phyloP scores from a whole-genome alignment of 2,888 invertebrate genomes.

The Agrotis clavis region DNA sequence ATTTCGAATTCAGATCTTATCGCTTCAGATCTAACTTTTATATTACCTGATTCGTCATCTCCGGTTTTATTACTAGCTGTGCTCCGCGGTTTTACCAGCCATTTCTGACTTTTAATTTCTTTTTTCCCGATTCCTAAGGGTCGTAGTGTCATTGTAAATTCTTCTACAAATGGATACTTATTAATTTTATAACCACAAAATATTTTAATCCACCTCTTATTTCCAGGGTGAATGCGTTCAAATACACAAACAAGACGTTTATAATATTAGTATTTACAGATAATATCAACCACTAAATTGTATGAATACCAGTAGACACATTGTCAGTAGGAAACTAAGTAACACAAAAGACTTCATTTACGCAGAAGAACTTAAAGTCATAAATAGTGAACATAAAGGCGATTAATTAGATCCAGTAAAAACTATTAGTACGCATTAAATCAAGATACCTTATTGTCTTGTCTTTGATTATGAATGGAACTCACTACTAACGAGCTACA shows the following conservation, averaged over 20 bases:
- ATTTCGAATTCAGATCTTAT: slow-evolving; percentile 41
- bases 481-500: slow-evolving; percentile 25
- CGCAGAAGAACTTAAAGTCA: not conserved
- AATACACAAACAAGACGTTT: too few relatives aligned
- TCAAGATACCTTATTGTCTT: slow-evolving; percentile 33
- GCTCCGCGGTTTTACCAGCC: too few relatives aligned
- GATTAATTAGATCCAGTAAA: slow-evolving; percentile 26
- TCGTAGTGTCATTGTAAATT: too few relatives aligned
- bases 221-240: too few relatives aligned
- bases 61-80: not conserved
- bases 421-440: slow-evolving; percentile 24
- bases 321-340: not conserved
- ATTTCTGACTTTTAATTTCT: too few relatives aligned
- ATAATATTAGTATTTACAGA: not conserved
- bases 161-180: too few relatives aligned
- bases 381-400: slow-evolving; percentile 9
- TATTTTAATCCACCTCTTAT: too few relatives aligned
- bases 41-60: slow-evolving; percentile 16
- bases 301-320: not conserved
- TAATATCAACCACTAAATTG: not conserved
- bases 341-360: not conserved
- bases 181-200: too few relatives aligned
- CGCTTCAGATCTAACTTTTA: slow-evolving; percentile 16
- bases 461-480: slow-evolving; percentile 36
- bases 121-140: too few relatives aligned